A percentile compares a stretch with the other conserved stretches of the same genome.
Evolutionary conservation across 2,888 invertebrate species (phyloP).

Genomic region (Scelioninae gen. 1): DNA sequence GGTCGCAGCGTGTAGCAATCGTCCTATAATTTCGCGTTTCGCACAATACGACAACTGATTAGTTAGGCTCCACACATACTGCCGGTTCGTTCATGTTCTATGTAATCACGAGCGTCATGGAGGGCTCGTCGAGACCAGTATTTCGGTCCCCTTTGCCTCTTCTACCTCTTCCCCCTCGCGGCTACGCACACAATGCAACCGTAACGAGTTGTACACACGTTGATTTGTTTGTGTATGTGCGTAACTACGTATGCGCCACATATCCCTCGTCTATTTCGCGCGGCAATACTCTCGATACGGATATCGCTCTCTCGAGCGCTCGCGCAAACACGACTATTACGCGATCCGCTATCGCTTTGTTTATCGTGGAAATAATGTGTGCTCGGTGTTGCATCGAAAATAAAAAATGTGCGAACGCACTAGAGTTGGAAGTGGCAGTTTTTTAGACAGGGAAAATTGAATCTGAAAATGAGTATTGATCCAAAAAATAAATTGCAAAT

Average conservation of each 20-base stretch:
- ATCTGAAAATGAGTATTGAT: slow-evolving; percentile 65
- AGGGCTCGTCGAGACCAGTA: slow-evolving; percentile 55
- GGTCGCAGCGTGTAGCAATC: slow-evolving; percentile 19
- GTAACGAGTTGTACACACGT: slow-evolving; percentile 82
- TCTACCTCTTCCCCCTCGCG: slow-evolving; percentile 20
- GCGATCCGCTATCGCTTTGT: slow-evolving; percentile 69
- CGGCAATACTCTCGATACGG: slow-evolving; percentile 64
- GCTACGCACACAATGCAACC: slow-evolving; percentile 76
- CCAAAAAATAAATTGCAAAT: slow-evolving; percentile 62
- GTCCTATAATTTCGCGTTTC: slow-evolving; percentile 58
- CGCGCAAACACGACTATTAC: slow-evolving; percentile 69
- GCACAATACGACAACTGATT: slow-evolving; percentile 67
- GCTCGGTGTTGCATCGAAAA: slow-evolving; percentile 39
- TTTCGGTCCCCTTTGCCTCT: slow-evolving; percentile 46
- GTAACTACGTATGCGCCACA: slow-evolving; percentile 23
- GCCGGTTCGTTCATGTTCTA: slow-evolving; percentile 49
- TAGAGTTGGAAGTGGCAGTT: slow-evolving; percentile 49
- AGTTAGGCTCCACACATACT: slow-evolving; percentile 51
- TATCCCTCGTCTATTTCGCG: slow-evolving; percentile 61
- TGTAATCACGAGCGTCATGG: slow-evolving; percentile 62
- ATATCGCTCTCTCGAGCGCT: slow-evolving; percentile 66
- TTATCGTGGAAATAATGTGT: slow-evolving; percentile 68
- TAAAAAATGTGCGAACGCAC: slow-evolving; percentile 47
- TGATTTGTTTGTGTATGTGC: background rate
- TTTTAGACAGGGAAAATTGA: slow-evolving; percentile 66